These are phyloP conservation scores for Cnemophilus loriae DNA, from an alignment of 2,113 vertebrate genomes.

Conservation along the genomic window DNA sequence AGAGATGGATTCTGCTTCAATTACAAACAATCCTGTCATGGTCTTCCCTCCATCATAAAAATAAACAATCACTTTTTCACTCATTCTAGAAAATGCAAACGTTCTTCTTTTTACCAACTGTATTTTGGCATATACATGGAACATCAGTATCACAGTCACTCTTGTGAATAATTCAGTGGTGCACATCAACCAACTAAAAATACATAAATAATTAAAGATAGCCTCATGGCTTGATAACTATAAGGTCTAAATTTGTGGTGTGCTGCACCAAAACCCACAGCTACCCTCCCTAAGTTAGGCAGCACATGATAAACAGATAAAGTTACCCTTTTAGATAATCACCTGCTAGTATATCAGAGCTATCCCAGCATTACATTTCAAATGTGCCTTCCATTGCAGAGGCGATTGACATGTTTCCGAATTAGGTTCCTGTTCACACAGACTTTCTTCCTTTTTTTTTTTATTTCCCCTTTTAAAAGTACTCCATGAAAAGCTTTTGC, in stretches of 20 bases:
- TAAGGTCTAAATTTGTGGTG: neutral
- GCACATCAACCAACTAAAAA: neutral
- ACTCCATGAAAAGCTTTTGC: neutral
- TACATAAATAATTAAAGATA: neutral
- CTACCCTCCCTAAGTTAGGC: neutral
- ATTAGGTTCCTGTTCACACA: neutral
- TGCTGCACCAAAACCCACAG: neutral
- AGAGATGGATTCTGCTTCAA: neutral
- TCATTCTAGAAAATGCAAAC: neutral
- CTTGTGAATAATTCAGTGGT: neutral
- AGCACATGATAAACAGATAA: neutral
- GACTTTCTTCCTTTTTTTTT: neutral
- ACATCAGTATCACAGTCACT: neutral
- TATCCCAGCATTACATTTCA: neutral
- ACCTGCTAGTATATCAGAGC: neutral
- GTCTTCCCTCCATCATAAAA: neutral
- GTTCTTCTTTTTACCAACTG: neutral
- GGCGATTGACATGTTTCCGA: neutral
- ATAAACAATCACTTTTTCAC: neutral
- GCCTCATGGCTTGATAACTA: neutral
- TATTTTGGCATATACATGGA: neutral
- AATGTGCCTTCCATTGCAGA: neutral
- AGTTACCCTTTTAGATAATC: neutral
- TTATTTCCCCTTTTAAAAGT: neutral
- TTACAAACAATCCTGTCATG: neutral